Conservation (phyloP, 2,797 vertebrate species). For the Enteromius mattozi region DNA sequence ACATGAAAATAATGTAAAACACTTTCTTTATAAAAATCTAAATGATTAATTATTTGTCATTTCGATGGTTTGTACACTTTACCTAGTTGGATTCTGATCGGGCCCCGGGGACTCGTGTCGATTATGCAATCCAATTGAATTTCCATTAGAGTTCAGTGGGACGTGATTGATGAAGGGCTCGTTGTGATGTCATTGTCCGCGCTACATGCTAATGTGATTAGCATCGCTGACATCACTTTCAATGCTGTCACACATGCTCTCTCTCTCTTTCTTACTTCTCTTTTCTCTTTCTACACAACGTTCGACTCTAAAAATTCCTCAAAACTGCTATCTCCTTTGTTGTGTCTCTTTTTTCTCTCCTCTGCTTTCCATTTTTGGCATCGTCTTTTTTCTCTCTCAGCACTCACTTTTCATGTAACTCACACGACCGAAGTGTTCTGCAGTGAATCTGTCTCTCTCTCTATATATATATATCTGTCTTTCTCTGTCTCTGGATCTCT, state of each 20-base stretch:
- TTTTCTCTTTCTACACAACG: slow-evolving; percentile 47
- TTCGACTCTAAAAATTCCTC: neutral
- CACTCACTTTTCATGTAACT: slow-evolving; percentile 10
- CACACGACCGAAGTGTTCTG: neutral
- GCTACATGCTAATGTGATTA: slow-evolving; percentile 71
- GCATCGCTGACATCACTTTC: slow-evolving; percentile 71
- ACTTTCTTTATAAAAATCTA: neutral
- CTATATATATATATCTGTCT: neutral
- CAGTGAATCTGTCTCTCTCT: neutral
- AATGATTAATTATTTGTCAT: neutral
- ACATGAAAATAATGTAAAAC: too few relatives aligned
- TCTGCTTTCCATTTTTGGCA: neutral
- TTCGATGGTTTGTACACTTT: neutral
- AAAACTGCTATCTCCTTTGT: neutral
- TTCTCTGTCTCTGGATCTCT: slow-evolving; percentile 9
- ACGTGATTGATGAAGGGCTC: slow-evolving; percentile 62
- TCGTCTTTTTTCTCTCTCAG: neutral
- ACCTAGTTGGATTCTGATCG: neutral
- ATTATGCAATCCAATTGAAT: slow-evolving; percentile 52
- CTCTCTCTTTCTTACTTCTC: slow-evolving; percentile 25
- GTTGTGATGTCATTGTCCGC: slow-evolving; percentile 68
- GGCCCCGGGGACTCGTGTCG: neutral
- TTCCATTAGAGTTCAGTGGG: slow-evolving; percentile 66
- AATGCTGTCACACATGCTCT: slow-evolving; percentile 43
- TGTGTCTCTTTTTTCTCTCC: neutral